Base-by-base conservation (phyloP, 2,797 vertebrate genomes). In the Sciaenops ocellatus region DNA sequence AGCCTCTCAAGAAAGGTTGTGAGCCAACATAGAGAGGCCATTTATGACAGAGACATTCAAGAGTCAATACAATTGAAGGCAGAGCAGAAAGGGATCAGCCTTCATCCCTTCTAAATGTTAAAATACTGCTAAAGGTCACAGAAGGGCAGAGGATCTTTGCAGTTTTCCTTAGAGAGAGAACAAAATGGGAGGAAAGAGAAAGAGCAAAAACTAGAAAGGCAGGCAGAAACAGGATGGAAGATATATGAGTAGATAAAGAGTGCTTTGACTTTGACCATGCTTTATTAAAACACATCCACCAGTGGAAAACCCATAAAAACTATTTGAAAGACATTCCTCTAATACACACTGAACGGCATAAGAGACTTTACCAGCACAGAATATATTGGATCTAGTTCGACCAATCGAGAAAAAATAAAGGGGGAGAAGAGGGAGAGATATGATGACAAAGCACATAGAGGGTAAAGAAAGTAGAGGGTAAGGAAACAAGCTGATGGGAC, bases 101-200 rank as follows among this genome's bases (percentile, higher is more conserved):
- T 51, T 67, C n/a, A 42, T 72, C 24, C 64, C n/a, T 46, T 69
- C 46, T 72, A 84, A 86, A 90, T 85, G 82, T 86, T 82, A 72
- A 82, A 77, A 66, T 76, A 34, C 50, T 76, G 34, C 69, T 65
- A 64, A 87, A 87, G 78, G 84, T 87, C 83, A 80, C 26, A 62
- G 59, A 60, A 34, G 24, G 68, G 22, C 38, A 77, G 63, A 74
- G 57, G 76, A 62, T 77, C 51, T 57, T 6, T 47, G 9, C 13
- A 69, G 73, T 46, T 67, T 74, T 73, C 60, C 55, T 54, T 11
- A 26, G 42, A 69, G 57, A 55, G 62, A 76, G 13, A 24, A 54
- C 26, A 26, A 61, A 50, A 69, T 10, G 8, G 5, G 15, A 11
- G 1, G 11, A 18, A 50, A 15, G 42, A 65, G 30, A 61, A 20